Percentiles rank a stretch among this genome's conserved stretches.
These are phyloP conservation scores for Liopterus haemorrhoidalis DNA, from an alignment of 2,888 invertebrate genomes.

Conservation along the genomic window DNA sequence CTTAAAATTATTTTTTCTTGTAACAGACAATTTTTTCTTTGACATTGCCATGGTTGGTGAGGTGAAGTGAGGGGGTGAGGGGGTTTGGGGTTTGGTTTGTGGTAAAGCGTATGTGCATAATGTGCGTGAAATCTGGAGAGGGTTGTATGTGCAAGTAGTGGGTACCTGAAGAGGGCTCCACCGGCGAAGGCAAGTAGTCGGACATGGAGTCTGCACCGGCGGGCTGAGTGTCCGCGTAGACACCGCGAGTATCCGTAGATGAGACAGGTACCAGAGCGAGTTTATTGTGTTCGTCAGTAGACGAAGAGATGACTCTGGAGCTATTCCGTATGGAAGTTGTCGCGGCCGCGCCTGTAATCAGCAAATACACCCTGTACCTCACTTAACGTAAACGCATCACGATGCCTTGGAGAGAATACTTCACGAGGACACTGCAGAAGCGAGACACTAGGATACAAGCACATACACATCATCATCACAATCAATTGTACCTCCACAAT, in stretches of 20 bases:
- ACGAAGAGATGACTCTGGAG: constrained; percentile 41
- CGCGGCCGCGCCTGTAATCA: constrained; percentile 42
- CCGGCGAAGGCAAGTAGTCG: constrained; percentile 46
- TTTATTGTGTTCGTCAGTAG: constrained; percentile 43
- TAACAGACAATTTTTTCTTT: too few species aligned
- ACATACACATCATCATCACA: constrained; percentile 3
- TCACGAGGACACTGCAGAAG: constrained; percentile 3
- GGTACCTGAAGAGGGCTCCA: constrained; percentile 47
- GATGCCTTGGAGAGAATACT: neutral
- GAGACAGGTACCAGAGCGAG: constrained; percentile 41
- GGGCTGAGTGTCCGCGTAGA: constrained; percentile 37
- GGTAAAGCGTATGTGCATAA: constrained; percentile 12
- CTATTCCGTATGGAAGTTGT: constrained; percentile 40
- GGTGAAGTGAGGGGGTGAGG: too few species aligned
- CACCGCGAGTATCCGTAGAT: constrained; percentile 42
- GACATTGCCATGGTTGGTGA: too few species aligned
- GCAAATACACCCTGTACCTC: constrained; percentile 26
- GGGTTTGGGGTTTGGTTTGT: constrained; percentile 16
- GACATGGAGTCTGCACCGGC: constrained; percentile 37
- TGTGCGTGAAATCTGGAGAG: constrained; percentile 15
- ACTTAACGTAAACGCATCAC: too few species aligned
- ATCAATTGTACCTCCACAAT: neutral
- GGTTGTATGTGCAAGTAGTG: constrained; percentile 10
- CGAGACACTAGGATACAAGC: constrained; percentile 1
- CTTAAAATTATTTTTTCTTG: too few species aligned